Evolutionary conservation across 2,888 invertebrate species (phyloP).

Genomic region (Epinotia nisella): DNA sequence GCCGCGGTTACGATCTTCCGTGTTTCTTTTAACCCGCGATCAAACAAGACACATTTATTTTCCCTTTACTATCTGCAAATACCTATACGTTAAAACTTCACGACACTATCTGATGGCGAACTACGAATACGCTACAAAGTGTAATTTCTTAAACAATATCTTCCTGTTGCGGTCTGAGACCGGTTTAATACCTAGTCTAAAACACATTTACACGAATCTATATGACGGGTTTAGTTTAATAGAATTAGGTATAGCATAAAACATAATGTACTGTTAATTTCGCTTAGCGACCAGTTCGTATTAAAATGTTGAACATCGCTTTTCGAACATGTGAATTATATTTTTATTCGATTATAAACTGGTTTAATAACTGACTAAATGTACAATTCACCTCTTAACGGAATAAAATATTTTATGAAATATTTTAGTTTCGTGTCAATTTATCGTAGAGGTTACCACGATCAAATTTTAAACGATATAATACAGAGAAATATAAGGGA

Average conservation of each 20-base stretch:
- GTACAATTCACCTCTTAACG: no score
- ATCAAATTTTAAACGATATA: no score
- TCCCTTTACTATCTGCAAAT: background rate
- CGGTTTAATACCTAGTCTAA: slow-evolving; percentile 31
- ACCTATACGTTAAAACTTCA: background rate
- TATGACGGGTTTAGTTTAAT: no score
- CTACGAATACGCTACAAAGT: background rate
- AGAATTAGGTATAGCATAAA: slow-evolving; percentile 38
- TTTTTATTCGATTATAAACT: slow-evolving; percentile 40
- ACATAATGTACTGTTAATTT: slow-evolving; percentile 39
- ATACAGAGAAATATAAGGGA: no score
- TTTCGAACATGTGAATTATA: slow-evolving; percentile 30
- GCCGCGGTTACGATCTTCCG: slow-evolving; percentile 10
- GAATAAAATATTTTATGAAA: no score
- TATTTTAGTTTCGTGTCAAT: no score
- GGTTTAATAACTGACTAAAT: slow-evolving; percentile 18
- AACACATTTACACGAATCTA: slow-evolving; percentile 27
- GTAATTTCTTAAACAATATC: slow-evolving; percentile 17
- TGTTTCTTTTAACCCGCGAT: slow-evolving; percentile 30
- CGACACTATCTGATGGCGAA: background rate
- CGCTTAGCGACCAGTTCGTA: slow-evolving; percentile 28
- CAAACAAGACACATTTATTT: slow-evolving; percentile 25
- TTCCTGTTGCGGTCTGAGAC: slow-evolving; percentile 16
- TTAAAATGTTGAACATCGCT: slow-evolving; percentile 15
- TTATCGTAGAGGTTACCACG: no score